These are phyloP conservation scores for Araneus ventricosus DNA, from an alignment of 1,140 invertebrate genomes.

Conservation along the genomic window DNA sequence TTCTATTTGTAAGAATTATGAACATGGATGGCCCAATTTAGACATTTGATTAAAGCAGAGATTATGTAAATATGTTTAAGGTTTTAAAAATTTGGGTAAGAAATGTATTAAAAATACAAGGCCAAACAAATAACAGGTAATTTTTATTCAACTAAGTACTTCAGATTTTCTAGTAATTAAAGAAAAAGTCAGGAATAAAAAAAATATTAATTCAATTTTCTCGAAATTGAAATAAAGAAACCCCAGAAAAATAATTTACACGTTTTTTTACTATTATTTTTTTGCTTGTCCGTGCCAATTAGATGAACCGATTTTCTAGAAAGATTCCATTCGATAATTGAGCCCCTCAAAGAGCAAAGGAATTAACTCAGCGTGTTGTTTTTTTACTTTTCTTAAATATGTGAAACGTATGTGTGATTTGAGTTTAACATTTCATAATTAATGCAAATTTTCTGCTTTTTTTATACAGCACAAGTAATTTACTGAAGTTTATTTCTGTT, in stretches of 20 bases:
- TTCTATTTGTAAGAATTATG: too few relatives aligned
- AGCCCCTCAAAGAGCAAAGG: not conserved
- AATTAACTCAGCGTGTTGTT: not conserved
- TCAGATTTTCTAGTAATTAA: not conserved
- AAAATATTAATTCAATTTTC: not conserved
- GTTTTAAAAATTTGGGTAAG: too few relatives aligned
- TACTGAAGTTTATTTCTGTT: too few relatives aligned
- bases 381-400: not conserved
- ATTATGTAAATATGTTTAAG: too few relatives aligned
- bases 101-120: too few relatives aligned
- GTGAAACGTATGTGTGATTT: not conserved
- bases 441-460: not conserved
- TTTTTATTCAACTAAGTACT: too few relatives aligned
- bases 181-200: not conserved
- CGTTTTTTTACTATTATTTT: not conserved
- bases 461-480: too few relatives aligned
- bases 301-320: not conserved
- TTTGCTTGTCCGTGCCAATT: not conserved
- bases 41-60: too few relatives aligned
- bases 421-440: not conserved
- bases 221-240: not conserved
- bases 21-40: too few relatives aligned
- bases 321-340: not conserved
- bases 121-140: too few relatives aligned
- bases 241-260: not conserved